Conservation (phyloP, 2,888 invertebrate species). For the Salticus scenicus region DNA sequence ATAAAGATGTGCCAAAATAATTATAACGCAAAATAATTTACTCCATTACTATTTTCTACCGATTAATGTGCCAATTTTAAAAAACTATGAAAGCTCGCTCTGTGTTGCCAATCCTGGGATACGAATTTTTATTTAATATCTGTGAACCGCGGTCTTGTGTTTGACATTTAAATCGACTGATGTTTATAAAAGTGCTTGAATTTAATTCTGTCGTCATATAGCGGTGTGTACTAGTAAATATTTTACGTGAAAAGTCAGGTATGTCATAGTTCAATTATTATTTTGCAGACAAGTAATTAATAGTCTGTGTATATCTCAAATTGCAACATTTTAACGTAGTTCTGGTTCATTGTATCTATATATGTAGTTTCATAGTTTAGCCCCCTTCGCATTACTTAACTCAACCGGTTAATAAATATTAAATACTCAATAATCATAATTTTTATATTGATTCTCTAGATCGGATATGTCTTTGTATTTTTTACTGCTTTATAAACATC, state of each 20-base stretch:
- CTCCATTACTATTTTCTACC: background rate
- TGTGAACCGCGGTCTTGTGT: background rate
- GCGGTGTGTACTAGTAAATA: background rate
- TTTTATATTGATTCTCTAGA: no score
- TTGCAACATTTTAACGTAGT: no score
- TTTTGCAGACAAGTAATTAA: no score
- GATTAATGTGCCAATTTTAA: background rate
- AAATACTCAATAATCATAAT: no score
- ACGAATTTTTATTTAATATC: background rate
- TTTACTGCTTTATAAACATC: no score
- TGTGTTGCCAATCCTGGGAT: background rate
- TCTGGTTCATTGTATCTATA: no score
- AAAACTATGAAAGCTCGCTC: background rate
- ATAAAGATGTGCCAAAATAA: conserved; percentile 10
- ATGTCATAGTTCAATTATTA: background rate
- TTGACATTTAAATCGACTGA: background rate
- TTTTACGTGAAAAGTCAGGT: background rate
- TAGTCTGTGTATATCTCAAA: no score
- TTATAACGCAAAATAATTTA: background rate
- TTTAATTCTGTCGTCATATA: background rate
- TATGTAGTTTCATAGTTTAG: no score
- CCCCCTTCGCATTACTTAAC: no score
- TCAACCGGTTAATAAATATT: no score
- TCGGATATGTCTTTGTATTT: no score
- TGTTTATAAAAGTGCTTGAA: background rate